These are phyloP conservation scores for Felis chaus DNA, from an alignment of 2,113 vertebrate species.

Conservation along the genomic window DNA sequence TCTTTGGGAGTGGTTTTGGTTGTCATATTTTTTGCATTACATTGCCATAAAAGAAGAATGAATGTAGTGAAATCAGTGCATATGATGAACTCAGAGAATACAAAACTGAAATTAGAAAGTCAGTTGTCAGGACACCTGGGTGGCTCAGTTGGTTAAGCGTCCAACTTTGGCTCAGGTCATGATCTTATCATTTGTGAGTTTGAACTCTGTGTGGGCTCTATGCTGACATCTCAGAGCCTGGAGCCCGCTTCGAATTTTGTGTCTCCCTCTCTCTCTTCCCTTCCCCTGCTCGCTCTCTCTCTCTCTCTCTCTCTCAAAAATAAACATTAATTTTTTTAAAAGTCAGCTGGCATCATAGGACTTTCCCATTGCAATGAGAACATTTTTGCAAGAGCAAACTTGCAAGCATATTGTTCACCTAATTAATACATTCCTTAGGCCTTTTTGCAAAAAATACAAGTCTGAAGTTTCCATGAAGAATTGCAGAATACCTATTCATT, in stretches of 20 bases:
- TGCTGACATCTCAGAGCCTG: no score
- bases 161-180: no score
- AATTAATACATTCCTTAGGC: neutral
- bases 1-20: neutral
- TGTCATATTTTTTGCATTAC: neutral
- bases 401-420: neutral
- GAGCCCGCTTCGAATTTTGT: no score
- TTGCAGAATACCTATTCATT: neutral
- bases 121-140: neutral
- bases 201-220: no score
- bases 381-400: neutral
- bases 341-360: neutral
- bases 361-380: slow-evolving; percentile 3
- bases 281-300: no score
- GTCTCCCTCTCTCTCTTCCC: no score
- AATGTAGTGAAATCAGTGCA: slow-evolving; percentile 2
- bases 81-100: neutral
- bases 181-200: no score
- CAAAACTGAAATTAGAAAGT: slow-evolving; percentile 22
- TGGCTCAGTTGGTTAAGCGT: no score
- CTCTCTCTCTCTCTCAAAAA: no score
- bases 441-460: neutral
- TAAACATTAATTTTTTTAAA: neutral
- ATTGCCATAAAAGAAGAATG: neutral
- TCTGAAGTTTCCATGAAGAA: neutral